Evolutionary conservation across 2,797 vertebrate species (phyloP), one percentile per base, ranked within the genome.

Genomic region (Chiloscyllium punctatum): DNA sequence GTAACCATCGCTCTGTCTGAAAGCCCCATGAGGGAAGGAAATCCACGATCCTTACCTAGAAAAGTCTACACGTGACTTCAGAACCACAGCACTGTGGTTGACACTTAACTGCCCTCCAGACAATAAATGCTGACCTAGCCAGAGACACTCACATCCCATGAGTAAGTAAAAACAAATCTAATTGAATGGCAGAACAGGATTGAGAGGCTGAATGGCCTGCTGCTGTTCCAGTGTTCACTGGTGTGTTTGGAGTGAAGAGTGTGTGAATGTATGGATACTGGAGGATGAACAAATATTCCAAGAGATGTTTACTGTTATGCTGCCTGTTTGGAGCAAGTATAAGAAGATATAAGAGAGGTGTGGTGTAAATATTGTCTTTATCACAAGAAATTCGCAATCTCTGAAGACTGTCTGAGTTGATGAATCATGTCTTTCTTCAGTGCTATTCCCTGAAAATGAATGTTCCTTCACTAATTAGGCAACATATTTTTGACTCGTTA

Each of bases 401-500:
- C 88, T 37, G 88, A 66, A 91, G 57, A 57, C 57, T 91, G 87
- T 90, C 27, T 90, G 33, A 62, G 57, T 91, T 91, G 53, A 91
- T 91, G 66, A 91, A 91, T 91, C 57, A 66, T 66, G 57, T 33
- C 33, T 66, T 91, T 66, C 88, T 91, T 62, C 88, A 91, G 53
- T n/a, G 11, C 8, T 37, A 57, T 91, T 91, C 88, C 88, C 57
- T 37, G 88, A n/a, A 91, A 57, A 18, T 57, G 62, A 2, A 6
- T 8, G 30, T 57, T 37, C 88, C 88, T 57, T 91, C 88, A 91
- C 53, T 91, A 91, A 91, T 91, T 91, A 91, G 57, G 57, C 57
- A 91, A 91, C 88, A 91, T 62, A 91, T 84, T 84, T 84, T 84
- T 82, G 6, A 48, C 57, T 91, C 33, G 57, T 91, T 91, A 66